Conservation (phyloP, 2,888 invertebrate species). For the Hoplodrina blanda region DNA sequence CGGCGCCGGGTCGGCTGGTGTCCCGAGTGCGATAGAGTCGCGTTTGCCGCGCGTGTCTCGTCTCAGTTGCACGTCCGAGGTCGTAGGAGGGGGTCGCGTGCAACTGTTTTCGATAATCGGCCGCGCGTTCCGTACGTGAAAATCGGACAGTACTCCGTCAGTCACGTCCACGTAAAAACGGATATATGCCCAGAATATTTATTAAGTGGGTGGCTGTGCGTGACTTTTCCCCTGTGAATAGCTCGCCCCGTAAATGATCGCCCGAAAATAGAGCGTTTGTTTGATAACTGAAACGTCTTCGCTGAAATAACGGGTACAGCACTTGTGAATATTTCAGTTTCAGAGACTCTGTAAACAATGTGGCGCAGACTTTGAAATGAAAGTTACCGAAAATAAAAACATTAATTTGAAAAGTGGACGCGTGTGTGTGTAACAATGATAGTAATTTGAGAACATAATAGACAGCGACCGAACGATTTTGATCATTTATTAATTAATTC, state of each 20-base stretch:
- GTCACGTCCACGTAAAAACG: constrained; percentile 91
- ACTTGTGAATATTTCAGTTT: constrained; percentile 64
- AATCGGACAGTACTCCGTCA: constrained; percentile 88
- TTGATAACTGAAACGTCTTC: constrained; percentile 84
- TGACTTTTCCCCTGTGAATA: constrained; percentile 90
- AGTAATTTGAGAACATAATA: constrained; percentile 50
- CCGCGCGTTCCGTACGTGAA: constrained; percentile 90
- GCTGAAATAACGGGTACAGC: constrained; percentile 66
- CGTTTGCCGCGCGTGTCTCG: constrained; percentile 89
- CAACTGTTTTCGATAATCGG: constrained; percentile 91
- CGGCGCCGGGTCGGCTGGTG: constrained; percentile 73
- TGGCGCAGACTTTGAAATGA: constrained; percentile 52
- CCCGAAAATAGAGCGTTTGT: constrained; percentile 86
- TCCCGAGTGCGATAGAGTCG: constrained; percentile 88
- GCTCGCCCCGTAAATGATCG: constrained; percentile 86
- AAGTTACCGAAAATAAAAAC: constrained; percentile 51
- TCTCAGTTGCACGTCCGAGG: constrained; percentile 90
- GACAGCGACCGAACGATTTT: constrained; percentile 64
- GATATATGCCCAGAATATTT: constrained; percentile 92
- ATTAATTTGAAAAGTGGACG: constrained; percentile 60
- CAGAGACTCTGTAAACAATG: constrained; percentile 62
- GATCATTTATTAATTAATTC: constrained; percentile 59
- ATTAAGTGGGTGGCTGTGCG: constrained; percentile 91
- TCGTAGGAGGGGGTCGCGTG: constrained; percentile 89
- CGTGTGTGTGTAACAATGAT: constrained; percentile 68